These are phyloP conservation scores for Apis dorsata DNA, from an alignment of 1,140 invertebrate species.

Conservation along the genomic window DNA sequence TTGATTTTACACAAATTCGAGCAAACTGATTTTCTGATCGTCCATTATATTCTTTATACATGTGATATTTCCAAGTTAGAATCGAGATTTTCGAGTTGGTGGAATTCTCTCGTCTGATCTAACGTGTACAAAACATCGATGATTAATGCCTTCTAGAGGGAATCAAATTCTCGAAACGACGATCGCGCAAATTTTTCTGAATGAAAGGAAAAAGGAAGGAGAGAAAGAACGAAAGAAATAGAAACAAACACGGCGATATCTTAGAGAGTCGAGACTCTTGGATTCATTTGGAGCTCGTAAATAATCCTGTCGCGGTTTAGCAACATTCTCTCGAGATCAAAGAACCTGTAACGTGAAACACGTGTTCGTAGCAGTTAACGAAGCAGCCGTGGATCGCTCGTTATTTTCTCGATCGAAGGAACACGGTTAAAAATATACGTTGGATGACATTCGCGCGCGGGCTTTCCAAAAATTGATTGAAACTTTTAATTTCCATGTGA, in stretches of 20 bases:
- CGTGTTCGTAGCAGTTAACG: constrained; percentile 8
- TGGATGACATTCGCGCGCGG: neutral
- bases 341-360: constrained; percentile 32
- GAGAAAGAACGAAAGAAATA: neutral
- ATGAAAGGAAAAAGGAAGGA: too few relatives aligned
- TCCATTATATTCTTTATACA: too few relatives aligned
- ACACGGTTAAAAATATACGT: constrained; percentile 16
- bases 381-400: constrained; percentile 3
- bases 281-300: neutral
- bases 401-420: constrained; percentile 16
- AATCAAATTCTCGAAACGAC: too few relatives aligned
- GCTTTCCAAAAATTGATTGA: neutral
- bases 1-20: too few relatives aligned
- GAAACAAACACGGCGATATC: neutral
- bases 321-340: constrained; percentile 24
- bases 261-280: neutral
- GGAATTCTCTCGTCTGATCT: too few relatives aligned
- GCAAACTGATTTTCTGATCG: too few relatives aligned
- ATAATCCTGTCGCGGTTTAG: constrained; percentile 17
- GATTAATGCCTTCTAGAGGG: too few relatives aligned
- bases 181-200: too few relatives aligned
- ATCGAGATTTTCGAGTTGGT: too few relatives aligned
- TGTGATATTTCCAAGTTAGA: too few relatives aligned
- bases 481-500: constrained; percentile 2
- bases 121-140: too few relatives aligned